Conservation (phyloP, 2,888 invertebrate genomes). For the Ochropleura leucogaster region DNA sequence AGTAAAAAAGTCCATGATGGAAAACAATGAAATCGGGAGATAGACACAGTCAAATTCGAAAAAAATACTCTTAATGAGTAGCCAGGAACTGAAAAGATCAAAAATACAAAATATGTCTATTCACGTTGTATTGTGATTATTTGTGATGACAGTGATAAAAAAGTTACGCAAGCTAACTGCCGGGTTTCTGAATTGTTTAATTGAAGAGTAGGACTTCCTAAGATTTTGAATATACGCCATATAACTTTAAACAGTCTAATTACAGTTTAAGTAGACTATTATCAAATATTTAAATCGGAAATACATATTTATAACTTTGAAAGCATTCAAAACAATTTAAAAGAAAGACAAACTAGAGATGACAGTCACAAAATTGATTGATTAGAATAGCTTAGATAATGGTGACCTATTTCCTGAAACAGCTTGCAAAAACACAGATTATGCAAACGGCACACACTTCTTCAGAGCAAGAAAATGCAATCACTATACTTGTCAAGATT, state of each 20-base stretch:
- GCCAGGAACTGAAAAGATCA: background rate
- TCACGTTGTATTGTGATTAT: background rate
- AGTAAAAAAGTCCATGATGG: background rate
- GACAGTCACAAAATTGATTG: background rate
- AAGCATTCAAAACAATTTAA: background rate
- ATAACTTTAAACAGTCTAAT: background rate
- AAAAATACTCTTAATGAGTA: background rate
- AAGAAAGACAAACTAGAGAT: background rate
- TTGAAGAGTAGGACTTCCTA: background rate
- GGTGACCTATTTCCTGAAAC: background rate
- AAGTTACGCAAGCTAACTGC: background rate
- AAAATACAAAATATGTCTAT: background rate
- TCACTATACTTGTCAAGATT: background rate
- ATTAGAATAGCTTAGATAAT: background rate
- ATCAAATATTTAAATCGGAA: background rate
- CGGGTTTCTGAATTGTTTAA: background rate
- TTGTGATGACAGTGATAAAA: constrained; percentile 1
- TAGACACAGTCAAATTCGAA: background rate
- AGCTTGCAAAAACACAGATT: background rate
- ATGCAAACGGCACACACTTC: background rate
- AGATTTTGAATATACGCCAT: background rate
- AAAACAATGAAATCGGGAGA: background rate
- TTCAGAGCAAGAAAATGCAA: background rate
- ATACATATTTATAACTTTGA: background rate
- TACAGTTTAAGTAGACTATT: background rate